Base-by-base conservation (phyloP, 2,797 vertebrate species). In the Dromococcyx pavoninus region DNA sequence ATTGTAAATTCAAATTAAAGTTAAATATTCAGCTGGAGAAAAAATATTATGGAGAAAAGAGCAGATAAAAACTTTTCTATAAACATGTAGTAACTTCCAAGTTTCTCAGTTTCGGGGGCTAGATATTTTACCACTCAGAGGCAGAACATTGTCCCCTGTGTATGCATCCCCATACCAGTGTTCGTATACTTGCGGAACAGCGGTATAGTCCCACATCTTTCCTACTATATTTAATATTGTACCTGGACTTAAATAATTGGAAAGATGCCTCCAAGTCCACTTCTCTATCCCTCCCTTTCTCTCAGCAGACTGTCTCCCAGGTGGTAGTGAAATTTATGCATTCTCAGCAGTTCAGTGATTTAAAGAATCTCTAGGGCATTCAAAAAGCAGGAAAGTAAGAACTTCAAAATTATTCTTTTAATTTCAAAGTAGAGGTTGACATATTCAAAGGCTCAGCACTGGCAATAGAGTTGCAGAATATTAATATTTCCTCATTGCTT, bases 191-290 rank as follows among this genome's bases (percentile, higher is more conserved):
- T 69, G 37, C 30, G 18, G 19, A 81, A 37, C 6, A 85, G 17
- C 2, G 0, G 17, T 37, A 37, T 2, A 1, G 11, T 76, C 15
- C 37, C 46, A 50, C 7, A 64, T 17, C 5, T 46, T 27, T 81
- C 13, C 28, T 76, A 22, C 33, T 13, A 27, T 72, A 9, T 44
- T 80, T n/a, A 44, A 5, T 48, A 48, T 35, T 71, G n/a, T 48
- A 6, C 32, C 37, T 60, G 51, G 25, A 32, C 32, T 70, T 44
- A 64, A 77, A 64, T 25, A 54, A 23, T 69, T 9, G 13, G 8
- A 69, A 12, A 57, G 4, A 35, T 28, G 4, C 7, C 51, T 57
- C 32, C 25, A 77, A 28, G 4, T 21, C 13, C 18, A 24, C 7
- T 64, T 24, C 25, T 50, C 7, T 11, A 33, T 24, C 19, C 17